Base-by-base conservation (phyloP, 2,113 vertebrate genomes). In the Strix uralensis region DNA sequence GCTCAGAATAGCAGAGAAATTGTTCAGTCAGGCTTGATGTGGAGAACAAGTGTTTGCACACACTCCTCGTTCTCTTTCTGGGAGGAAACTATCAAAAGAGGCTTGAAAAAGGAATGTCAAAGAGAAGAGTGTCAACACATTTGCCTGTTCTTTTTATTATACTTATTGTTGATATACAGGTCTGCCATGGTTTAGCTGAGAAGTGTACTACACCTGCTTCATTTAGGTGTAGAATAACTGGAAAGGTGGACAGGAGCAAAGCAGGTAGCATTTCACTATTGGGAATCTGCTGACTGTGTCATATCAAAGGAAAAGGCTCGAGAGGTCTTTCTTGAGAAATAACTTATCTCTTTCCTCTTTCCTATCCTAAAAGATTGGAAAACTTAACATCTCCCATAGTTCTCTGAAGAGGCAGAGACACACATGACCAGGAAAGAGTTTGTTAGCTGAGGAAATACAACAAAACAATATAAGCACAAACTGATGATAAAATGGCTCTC, bases 1-100 rank as follows among this genome's bases (percentile, higher is more conserved):
- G 92, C 84, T 96, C 95, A 97, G 78, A 97, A 92, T 57, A 97
- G 95, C 96, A 95, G 86, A 95, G 89, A 93, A 97, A 96, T 97
- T 94, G 88, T 79, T 97, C 95, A 92, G 77, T 92, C 96, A 96
- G 66, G 89, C 97, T 95, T 97, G 81, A 96, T 62, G 42, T 34
- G 59, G 81, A 96, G 92, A 90, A 75, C 92, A 94, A 97, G 97
- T 88, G 96, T 94, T 94, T 95, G 95, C 89, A 89, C 78, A 97
- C 86, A 92, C 57, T 94, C 69, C n/a, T 84, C 8, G 0, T 40
- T 67, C 74, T 88, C 81, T 84, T 96, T 90, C 94, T 83, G 75
- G 32, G n/a, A 93, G 54, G 32, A 87, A 87, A 75, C 77, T 65
- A 94, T 58, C 58, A 92, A 62, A 80, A 95, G 73, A 57, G 22